Evolutionary conservation across 2,113 vertebrate genomes (phyloP).

Genomic region (Lathamus discolor): DNA sequence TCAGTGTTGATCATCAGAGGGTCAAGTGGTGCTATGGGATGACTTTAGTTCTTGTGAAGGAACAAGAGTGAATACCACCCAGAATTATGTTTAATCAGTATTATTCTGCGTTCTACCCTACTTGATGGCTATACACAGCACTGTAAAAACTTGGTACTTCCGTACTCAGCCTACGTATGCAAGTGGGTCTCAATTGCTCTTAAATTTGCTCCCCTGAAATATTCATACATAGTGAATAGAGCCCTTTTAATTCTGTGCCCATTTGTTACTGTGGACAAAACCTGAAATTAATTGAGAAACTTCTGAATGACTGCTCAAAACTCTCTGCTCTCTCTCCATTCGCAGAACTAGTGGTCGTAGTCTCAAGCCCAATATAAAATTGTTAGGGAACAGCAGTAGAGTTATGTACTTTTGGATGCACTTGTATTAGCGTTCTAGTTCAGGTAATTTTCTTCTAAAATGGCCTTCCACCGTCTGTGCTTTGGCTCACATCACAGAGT

Average conservation of each 20-base stretch:
- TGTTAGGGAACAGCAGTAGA: too few species aligned
- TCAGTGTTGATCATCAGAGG: neutral
- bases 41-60: neutral
- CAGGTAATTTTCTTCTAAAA: neutral
- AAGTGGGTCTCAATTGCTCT: neutral
- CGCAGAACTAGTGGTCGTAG: neutral
- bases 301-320: neutral
- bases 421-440: neutral
- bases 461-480: neutral
- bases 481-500: neutral
- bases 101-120: neutral
- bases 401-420: neutral
- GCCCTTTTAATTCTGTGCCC: neutral
- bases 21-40: neutral
- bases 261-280: neutral
- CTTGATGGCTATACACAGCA: neutral
- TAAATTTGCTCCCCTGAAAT: neutral
- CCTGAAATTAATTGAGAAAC: neutral
- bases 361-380: neutral
- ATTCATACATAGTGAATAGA: accelerated
- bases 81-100: neutral
- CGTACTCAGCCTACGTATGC: neutral
- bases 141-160: neutral
- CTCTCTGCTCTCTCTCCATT: neutral
- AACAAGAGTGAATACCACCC: neutral